Evolutionary conservation across 2,888 invertebrate genomes (phyloP).

Genomic region (Nomada lathburiana): DNA sequence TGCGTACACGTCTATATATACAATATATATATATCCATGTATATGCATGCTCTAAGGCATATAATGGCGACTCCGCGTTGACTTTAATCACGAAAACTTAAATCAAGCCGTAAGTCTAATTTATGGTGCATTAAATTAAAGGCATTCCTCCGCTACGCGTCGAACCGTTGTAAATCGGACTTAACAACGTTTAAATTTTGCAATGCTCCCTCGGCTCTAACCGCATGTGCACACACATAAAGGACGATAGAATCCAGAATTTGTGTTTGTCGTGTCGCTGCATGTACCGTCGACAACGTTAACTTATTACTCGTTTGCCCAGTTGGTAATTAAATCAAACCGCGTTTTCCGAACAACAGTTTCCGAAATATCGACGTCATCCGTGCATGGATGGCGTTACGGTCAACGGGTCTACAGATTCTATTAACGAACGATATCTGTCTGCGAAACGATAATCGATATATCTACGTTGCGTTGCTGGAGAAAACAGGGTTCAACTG

Average conservation of each 20-base stretch:
- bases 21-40: not conserved
- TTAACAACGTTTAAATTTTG: conserved; percentile 16
- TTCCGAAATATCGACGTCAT: not conserved
- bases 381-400: not conserved
- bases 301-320: conserved; percentile 8
- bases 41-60: not conserved
- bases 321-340: conserved; percentile 26
- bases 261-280: not conserved
- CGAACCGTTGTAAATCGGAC: conserved; percentile 28
- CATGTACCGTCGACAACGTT: conserved; percentile 1
- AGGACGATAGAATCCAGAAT: not conserved
- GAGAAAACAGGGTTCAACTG: not conserved
- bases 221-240: not conserved
- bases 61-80: conserved; percentile 9
- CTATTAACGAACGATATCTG: not conserved
- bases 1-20: not conserved
- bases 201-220: not conserved
- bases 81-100: conserved; percentile 40
- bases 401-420: not conserved
- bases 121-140: conserved; percentile 40
- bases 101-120: conserved; percentile 31
- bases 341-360: not conserved
- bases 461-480: too few relatives aligned
- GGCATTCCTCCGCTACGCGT: not conserved
- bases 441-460: not conserved